Evolutionary conservation across 2,113 vertebrate genomes (phyloP), one percentile per base, ranked within the genome.

Genomic region (Tetraodon nigroviridis): DNA sequence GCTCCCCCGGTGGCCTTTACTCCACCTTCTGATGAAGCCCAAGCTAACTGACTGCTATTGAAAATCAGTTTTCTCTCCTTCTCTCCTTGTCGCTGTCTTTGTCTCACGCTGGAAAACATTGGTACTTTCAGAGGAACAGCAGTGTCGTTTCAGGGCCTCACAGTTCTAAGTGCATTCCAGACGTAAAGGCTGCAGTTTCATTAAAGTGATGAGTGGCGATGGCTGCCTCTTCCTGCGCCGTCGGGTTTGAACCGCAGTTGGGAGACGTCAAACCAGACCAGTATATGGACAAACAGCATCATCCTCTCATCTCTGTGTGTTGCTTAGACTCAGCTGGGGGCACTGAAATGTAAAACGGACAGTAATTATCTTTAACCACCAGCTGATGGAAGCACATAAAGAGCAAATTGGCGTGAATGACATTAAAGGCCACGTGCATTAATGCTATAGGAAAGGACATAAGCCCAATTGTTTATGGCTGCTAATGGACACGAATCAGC

Each of bases 31-130:
- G 73, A 81, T 76, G 76, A 71, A 73, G 71, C 40, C 3, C 27
- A 56, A 65, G 76, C 67, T 85, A 83, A 85, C 77, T 86, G 80
- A 67, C 76, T 67, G 69, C 74, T 37, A 11, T 37, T 74, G 59
- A 66, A 37, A 77, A 59, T 74, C 67, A 54, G 58, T 70, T 67
- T 45, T 61, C 54, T 48, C 29, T 24, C 42, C 20, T 6, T 49
- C 58, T 52, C 51, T 45, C 19, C 47, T 14, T 45, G 4, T 37
- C 16, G 15, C 59, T 24, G 11, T 45, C 56, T 29, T 52, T 52
- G 14, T n/a, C 40, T 66, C 20, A 21, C 2, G 7, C 41, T 49
- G 61, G 47, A 69, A 58, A 47, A 37, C 40, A 55, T 60, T 56
- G 19, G 46, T 69, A 78, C 78, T 66, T 66, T 55, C 58, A 55